Base-by-base conservation (phyloP, 2,113 vertebrate species). In the Athene cunicularia region DNA sequence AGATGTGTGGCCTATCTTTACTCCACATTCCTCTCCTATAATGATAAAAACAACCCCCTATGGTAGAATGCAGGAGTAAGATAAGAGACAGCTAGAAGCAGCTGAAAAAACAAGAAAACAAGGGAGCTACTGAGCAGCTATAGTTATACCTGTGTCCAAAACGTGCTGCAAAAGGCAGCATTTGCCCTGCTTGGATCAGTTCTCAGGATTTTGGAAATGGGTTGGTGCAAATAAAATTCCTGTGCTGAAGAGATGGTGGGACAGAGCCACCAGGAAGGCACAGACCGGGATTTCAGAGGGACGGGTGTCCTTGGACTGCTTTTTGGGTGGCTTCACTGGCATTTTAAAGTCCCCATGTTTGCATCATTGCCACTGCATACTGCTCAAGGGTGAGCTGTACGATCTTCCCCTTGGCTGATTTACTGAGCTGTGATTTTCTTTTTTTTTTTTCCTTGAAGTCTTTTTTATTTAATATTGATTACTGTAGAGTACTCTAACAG, bases 381-480 rank as follows among this genome's bases (percentile, higher is more conserved):
- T 49, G 45, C 49, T 93, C 62, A 63, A 80, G 72, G 55, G 55
- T 6, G 2, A 87, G 66, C 49, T 50, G 30, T 32, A 85, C 35
- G 35, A 24, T 53, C 37, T 68, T 64, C 22, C 70, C 39, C 41
- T 81, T 24, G 27, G 27, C 60, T 72, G 56, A 73, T 96, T 94
- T 86, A 88, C 90, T 53, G 23, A 71, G 35, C 20, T 84, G 45
- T 33, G 67, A 24, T n/a, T 59, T 18, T 45, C 43, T 52, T 59
- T 68, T 35, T 41, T 47, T 60, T 60, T 62, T 49, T 82, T 70
- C 12, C 52, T 95, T 63, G 27, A 75, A 90, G 41, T 79, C 56
- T 33, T 92, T 95, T 93, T 39, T 53, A 53, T 96, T 88, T 93
- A 85, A 94, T 93, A 96, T 95, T 85, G 95, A 93, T 96, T 92